Conservation (phyloP, 2,797 vertebrate species). For the Oophaga sylvatica region DNA sequence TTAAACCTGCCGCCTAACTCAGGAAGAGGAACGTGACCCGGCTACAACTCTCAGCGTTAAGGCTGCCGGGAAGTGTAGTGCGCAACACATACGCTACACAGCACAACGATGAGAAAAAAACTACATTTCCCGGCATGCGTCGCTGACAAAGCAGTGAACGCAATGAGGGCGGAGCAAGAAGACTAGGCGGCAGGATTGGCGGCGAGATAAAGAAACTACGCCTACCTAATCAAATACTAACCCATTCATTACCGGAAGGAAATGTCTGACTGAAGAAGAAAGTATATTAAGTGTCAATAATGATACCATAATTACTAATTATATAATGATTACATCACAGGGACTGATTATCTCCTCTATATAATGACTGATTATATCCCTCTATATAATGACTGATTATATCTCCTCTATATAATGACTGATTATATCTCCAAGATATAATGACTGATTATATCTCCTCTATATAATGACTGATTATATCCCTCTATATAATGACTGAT, state of each 20-base stretch:
- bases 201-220: background rate
- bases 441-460: too few species aligned
- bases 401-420: too few species aligned
- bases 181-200: constrained; percentile 54
- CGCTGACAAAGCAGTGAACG: background rate
- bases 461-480: too few species aligned
- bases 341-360: too few species aligned
- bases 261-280: background rate
- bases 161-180: background rate
- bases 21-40: constrained; percentile 20
- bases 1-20: constrained; percentile 49
- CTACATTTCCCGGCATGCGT: constrained; percentile 28
- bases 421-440: too few species aligned
- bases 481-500: too few species aligned
- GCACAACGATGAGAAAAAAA: background rate
- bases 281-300: too few species aligned
- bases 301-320: too few species aligned
- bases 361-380: too few species aligned
- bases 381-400: too few species aligned
- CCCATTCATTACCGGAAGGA: background rate
- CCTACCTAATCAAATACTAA: background rate
- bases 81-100: too few species aligned
- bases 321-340: too few species aligned
- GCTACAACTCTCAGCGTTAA: background rate
- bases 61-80: constrained; percentile 37